A percentile compares a stretch with the other conserved stretches of the same genome.
Conservation (phyloP, 1,140 invertebrate genomes). For the Drosophila ogumai region DNA sequence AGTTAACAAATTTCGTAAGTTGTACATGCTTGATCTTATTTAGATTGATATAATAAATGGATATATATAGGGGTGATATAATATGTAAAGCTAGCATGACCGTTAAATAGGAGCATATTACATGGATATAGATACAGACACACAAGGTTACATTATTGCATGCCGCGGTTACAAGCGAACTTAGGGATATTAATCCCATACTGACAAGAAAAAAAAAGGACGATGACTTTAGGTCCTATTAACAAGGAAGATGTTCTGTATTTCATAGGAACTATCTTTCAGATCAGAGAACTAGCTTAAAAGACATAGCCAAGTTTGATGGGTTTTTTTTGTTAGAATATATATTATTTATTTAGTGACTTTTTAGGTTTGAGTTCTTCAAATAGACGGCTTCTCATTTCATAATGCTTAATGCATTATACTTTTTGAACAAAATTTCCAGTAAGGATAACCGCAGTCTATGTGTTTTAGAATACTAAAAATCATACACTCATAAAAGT, state of each 20-base stretch:
- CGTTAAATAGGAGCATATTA: slow-evolving; percentile 53
- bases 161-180: slow-evolving; percentile 53
- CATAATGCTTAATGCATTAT: neutral
- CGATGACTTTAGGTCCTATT: neutral
- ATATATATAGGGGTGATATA: slow-evolving; percentile 52
- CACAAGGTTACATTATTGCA: slow-evolving; percentile 46
- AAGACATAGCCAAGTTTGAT: neutral
- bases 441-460: neutral
- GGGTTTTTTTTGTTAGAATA: neutral
- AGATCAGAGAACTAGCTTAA: neutral
- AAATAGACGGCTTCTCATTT: neutral
- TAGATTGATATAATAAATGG: slow-evolving; percentile 23
- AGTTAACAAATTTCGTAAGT: slow-evolving; percentile 84
- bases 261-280: neutral
- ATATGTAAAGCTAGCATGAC: slow-evolving; percentile 72
- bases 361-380: neutral
- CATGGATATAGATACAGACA: slow-evolving; percentile 51
- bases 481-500: neutral
- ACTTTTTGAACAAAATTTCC: neutral
- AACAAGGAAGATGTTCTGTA: neutral
- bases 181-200: slow-evolving; percentile 1
- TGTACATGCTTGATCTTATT: slow-evolving; percentile 59
- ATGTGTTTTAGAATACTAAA: neutral
- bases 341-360: neutral
- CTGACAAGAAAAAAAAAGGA: slow-evolving; percentile 1